Percentiles rank a stretch among this genome's conserved stretches.
Conservation (phyloP, 1,140 invertebrate genomes). For the Neelides sp. region DNA sequence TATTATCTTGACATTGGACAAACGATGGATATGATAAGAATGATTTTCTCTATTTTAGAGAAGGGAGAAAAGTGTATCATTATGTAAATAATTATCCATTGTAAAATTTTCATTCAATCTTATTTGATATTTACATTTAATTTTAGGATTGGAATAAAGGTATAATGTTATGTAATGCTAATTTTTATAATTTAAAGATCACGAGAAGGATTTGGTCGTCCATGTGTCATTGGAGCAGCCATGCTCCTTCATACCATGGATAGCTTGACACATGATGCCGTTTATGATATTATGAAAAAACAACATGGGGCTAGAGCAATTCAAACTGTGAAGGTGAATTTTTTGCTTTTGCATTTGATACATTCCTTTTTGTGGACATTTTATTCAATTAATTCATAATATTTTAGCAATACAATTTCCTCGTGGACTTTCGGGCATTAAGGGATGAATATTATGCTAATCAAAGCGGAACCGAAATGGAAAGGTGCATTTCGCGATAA, state of each 20-base stretch:
- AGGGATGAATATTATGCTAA: constrained; percentile 1
- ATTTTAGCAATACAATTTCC: constrained; percentile 20
- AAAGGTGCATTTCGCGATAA: too few relatives aligned
- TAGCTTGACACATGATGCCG: constrained; percentile 6
- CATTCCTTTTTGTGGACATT: background rate
- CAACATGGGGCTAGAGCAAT: constrained; percentile 5
- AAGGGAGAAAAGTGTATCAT: constrained; percentile 9
- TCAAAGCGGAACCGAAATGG: background rate
- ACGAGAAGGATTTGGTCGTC: constrained; percentile 12
- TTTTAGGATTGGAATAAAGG: background rate
- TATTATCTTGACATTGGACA: background rate
- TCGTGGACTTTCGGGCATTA: constrained; percentile 13
- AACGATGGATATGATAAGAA: constrained; percentile 5
- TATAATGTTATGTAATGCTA: background rate
- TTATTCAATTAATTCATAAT: background rate
- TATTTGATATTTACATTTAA: background rate
- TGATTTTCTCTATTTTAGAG: constrained; percentile 5
- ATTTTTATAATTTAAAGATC: constrained; percentile 2
- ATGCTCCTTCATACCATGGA: constrained; percentile 16
- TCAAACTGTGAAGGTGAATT: constrained; percentile 14
- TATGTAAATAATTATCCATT: too few relatives aligned
- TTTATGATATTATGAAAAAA: constrained; percentile 10
- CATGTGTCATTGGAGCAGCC: constrained; percentile 10
- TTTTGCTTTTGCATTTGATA: background rate
- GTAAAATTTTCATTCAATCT: too few relatives aligned